These are phyloP conservation scores for Sminthurinus aureus DNA, from an alignment of 2,888 invertebrate genomes.

Conservation along the genomic window DNA sequence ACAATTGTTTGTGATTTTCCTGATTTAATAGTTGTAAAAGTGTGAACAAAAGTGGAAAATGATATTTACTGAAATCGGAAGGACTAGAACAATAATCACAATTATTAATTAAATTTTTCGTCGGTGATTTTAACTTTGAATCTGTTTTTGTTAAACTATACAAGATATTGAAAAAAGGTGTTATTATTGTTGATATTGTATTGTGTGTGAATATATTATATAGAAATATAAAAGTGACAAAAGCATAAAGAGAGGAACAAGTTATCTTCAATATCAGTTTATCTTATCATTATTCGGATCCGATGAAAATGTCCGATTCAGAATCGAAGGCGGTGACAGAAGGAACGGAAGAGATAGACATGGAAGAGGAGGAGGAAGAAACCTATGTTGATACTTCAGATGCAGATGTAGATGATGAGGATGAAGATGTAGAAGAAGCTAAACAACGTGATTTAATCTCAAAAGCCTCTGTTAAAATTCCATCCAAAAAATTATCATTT, in stretches of 20 bases:
- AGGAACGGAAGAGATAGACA: constrained; percentile 61
- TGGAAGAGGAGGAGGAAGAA: constrained; percentile 61
- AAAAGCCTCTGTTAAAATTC: constrained; percentile 57
- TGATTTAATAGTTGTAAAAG: too few relatives aligned
- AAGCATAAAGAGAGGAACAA: too few relatives aligned
- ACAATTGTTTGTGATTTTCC: too few relatives aligned
- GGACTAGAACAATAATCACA: too few relatives aligned
- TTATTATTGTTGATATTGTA: background rate
- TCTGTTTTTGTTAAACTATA: too few relatives aligned
- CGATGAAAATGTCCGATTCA: constrained; percentile 60
- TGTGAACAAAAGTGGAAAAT: too few relatives aligned
- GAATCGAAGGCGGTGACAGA: constrained; percentile 59
- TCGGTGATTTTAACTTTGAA: too few relatives aligned
- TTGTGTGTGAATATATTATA: background rate
- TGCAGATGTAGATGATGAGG: constrained; percentile 60
- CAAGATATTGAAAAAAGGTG: background rate
- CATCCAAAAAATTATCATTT: constrained; percentile 61
- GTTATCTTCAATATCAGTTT: too few relatives aligned
- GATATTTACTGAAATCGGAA: too few relatives aligned
- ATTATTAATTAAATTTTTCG: too few relatives aligned
- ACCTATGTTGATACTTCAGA: constrained; percentile 56
- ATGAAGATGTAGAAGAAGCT: constrained; percentile 53
- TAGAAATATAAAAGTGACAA: background rate
- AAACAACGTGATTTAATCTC: constrained; percentile 51
- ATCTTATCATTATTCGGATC: constrained; percentile 22